A percentile compares a stretch with the other conserved stretches of the same genome.
phyloP scores from a whole-genome alignment of 2,888 invertebrate genomes.

The Euzetes globulus region DNA sequence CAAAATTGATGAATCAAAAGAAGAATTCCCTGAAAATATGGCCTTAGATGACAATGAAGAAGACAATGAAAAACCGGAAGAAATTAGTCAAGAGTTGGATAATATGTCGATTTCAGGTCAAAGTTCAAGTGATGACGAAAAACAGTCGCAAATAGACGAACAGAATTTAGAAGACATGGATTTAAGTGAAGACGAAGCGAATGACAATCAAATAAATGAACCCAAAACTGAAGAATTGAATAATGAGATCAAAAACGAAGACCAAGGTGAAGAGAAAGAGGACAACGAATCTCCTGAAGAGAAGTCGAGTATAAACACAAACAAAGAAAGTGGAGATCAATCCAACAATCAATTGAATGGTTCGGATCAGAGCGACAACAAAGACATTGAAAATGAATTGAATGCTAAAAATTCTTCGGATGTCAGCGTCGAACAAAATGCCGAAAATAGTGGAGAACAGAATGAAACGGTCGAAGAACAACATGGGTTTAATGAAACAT shows the following conservation, averaged over 20 bases:
- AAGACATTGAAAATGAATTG: not conserved
- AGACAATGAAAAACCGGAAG: slow-evolving; percentile 51
- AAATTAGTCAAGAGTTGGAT: slow-evolving; percentile 51
- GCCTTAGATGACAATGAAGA: slow-evolving; percentile 65
- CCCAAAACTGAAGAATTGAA: slow-evolving; percentile 53
- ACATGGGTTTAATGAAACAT: slow-evolving; percentile 44
- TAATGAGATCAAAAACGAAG: no score
- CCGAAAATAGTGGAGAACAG: not conserved
- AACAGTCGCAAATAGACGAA: slow-evolving; percentile 56
- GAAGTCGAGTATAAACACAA: not conserved
- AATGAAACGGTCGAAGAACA: slow-evolving; percentile 8
- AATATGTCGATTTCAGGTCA: not conserved
- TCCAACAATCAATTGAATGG: not conserved
- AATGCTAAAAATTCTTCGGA: not conserved
- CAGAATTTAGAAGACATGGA: slow-evolving; percentile 45
- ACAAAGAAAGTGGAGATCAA: not conserved
- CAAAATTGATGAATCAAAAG: slow-evolving; percentile 40
- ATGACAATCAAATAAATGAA: slow-evolving; percentile 43
- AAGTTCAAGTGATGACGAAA: slow-evolving; percentile 45
- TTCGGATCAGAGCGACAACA: not conserved
- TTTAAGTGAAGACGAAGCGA: slow-evolving; percentile 44
- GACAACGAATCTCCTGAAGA: slow-evolving; percentile 41
- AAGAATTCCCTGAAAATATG: slow-evolving; percentile 68
- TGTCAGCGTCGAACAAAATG: slow-evolving; percentile 1
- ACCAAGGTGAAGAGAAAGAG: no score